These are phyloP conservation scores for Amazona ochrocephala DNA, from an alignment of 2,797 vertebrate genomes.

Conservation along the genomic window DNA sequence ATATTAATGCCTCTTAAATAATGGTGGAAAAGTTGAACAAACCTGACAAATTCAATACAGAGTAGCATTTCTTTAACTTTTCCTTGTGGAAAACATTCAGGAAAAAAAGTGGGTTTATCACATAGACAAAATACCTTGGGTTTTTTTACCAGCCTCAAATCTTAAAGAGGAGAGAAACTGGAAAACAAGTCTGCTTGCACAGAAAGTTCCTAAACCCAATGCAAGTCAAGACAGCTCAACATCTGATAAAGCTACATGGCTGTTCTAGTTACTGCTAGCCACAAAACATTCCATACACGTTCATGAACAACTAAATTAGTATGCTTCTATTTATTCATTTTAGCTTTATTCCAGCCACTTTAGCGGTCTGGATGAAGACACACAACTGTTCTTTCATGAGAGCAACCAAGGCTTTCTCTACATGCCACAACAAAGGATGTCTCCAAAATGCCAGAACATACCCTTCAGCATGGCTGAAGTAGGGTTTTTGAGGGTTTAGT, in stretches of 20 bases:
- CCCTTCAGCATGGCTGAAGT: not conserved
- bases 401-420: not conserved
- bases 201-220: not conserved
- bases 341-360: conserved; percentile 13
- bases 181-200: not conserved
- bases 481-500: not conserved
- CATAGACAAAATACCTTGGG: not conserved
- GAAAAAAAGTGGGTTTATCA: not conserved
- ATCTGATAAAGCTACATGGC: conserved; percentile 26
- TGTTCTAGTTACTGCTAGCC: not conserved
- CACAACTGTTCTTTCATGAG: not conserved
- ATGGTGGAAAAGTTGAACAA: not conserved
- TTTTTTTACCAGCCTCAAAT: not conserved
- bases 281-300: not conserved
- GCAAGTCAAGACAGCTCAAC: conserved; percentile 22
- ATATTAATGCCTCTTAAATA: not conserved
- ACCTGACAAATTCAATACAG: not conserved
- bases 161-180: not conserved
- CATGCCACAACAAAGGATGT: conserved; percentile 2
- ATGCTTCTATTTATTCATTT: conserved; percentile 22
- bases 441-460: not conserved
- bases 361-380: conserved; percentile 15
- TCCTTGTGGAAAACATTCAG: not conserved
- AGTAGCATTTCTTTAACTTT: not conserved
- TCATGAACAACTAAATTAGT: not conserved